These are phyloP conservation scores for Atlantisia rogersi DNA, from an alignment of 2,113 vertebrate genomes.

Conservation along the genomic window DNA sequence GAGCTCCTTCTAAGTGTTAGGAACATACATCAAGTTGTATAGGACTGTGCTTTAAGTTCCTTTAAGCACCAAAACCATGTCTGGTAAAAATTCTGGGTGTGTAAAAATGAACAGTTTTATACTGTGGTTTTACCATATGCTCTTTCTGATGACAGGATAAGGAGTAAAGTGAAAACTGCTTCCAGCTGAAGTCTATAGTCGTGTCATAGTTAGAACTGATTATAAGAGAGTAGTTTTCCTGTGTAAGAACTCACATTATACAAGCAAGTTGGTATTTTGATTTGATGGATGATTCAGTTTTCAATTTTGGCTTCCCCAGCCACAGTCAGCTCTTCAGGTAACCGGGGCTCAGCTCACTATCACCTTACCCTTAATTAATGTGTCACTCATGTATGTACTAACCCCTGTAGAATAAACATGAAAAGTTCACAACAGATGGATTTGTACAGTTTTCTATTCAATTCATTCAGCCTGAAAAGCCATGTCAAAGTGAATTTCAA, in stretches of 20 bases:
- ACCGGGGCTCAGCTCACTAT: not conserved
- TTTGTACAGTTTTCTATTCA: not conserved
- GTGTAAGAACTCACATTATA: not conserved
- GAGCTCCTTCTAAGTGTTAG: not conserved
- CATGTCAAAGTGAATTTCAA: not conserved
- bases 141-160: not conserved
- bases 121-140: not conserved
- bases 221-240: not conserved
- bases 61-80: not conserved
- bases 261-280: not conserved
- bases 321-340: not conserved
- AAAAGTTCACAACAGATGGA: not conserved
- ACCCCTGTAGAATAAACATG: not conserved
- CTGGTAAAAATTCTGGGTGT: not conserved
- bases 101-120: not conserved
- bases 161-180: not conserved
- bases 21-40: not conserved
- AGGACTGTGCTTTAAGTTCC: not conserved
- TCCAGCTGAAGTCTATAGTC: not conserved
- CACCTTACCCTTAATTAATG: slow-evolving; percentile 9
- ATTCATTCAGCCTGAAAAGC: not conserved
- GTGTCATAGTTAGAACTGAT: not conserved
- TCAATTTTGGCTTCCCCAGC: not conserved
- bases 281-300: not conserved
- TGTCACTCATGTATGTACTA: not conserved